Evolutionary conservation across 2,888 invertebrate species (phyloP), one percentile per base, ranked within the genome.

Genomic region (Epistrophella euchroma): DNA sequence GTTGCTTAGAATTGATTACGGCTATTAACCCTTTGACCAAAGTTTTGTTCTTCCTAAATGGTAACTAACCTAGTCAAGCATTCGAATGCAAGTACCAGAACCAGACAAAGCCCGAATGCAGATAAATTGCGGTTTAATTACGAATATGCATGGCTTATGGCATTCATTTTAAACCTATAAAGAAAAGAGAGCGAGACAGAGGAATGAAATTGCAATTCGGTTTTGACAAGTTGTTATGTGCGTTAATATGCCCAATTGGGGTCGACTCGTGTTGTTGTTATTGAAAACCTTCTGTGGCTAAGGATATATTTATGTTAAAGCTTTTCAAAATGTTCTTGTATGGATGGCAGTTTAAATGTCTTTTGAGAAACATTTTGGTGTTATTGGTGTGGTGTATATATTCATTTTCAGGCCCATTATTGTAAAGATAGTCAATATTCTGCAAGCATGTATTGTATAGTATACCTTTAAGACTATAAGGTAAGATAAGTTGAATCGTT

Each of bases 191-290:
- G 11, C 50, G 5, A 22, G 19, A 66, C n/a, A 55, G 73, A 73
- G 77, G 56, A 74, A 79, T 79, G 47, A 70, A 79, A 84, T 84
- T 75, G 79, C 79, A 79, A 75, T 84, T 35, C 56, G 58, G 50
- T 79, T 84, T 74, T 84, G 79, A 79, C 83, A 79, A 83, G 78
- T 84, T 74, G 78, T 84, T 74, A 71, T 75, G 58, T 79, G 74
- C 64, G 64, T 79, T 55, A 74, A 71, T 25, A 25, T 70, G 62
- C 52, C 40, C 70, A 68, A 32, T 56, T 28, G 58, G 55, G 80
- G 74, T 43, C 45, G 45, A 19, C 5, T 28, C 47, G n/a, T 25
- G 4, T 7, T 72, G 72, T 58, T 72, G 73, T 62, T 35, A 62
- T 56, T 32, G 62, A 62, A 19, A 40, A 19, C 64, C 62, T 40